Base-by-base conservation (phyloP, 2,113 vertebrate species). In the Motacilla tschutschensis region DNA sequence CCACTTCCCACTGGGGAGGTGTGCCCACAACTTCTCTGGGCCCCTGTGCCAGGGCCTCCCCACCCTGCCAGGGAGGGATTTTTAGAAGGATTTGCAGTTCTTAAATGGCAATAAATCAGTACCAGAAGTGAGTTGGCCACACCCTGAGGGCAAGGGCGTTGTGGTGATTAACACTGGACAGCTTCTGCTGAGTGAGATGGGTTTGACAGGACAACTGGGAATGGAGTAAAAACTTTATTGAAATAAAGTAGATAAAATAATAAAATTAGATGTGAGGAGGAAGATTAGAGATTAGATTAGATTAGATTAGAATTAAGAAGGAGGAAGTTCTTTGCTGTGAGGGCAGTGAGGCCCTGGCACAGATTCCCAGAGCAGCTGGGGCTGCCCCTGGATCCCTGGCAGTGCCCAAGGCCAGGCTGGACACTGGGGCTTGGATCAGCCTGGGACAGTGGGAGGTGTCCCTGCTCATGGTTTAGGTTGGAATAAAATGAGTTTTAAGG, bases 401-500 rank as follows among this genome's bases (percentile, higher is more conserved):
- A 77, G 41, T 55, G 48, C 0, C 73, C 73, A 15, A 77, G 55
- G 64, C 16, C 64, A 55, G 82, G 72, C 0, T 77, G 72, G 69
- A 26, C 4, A 31, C 2, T 59, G 3, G 41, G 67, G 20, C 5
- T 65, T 0, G 67, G 64, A 70, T 11, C 48, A 18, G 1, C 48
- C 64, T 57, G 73, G 74, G 7, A 48, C 2, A 7, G 18, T 24
- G 43, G 43, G 0, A 71, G 26, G 5, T n/a, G 65, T 44, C 50
- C 36, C 43, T 78, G n/a, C 17, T 14, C 47, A 10, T 21, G 47
- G 9, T 12, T 38, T 24, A 25, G 70, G 17, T 4, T 77, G 17
- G 36, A 10, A 36, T 5, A 2, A 5, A 36, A 8, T 36, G n/a
- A 8, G 0, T 0, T 58, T 48, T n/a, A 7, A 36, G 12, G 28